phyloP scores from a whole-genome alignment of 2,113 vertebrate genomes.

The Callipepla squamata region DNA sequence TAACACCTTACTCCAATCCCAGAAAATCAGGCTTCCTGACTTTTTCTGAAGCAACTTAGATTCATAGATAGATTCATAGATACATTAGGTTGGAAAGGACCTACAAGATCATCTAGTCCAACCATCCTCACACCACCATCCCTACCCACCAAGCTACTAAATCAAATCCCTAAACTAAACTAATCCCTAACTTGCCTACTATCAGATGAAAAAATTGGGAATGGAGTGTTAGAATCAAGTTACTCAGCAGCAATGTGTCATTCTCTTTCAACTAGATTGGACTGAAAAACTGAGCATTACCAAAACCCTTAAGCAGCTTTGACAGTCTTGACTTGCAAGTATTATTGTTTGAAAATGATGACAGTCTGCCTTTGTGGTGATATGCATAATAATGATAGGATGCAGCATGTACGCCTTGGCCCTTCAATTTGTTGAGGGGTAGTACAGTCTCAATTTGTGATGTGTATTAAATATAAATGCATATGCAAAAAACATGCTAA shows the following conservation, averaged over 20 bases:
- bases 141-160: too few relatives aligned
- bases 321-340: slow-evolving; percentile 20
- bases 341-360: slow-evolving; percentile 44
- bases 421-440: neutral
- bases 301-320: slow-evolving; percentile 17
- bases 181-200: too few relatives aligned
- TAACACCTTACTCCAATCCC: neutral
- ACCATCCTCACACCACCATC: too few relatives aligned
- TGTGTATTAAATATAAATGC: neutral
- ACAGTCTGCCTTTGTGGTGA: slow-evolving; percentile 34
- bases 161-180: too few relatives aligned
- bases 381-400: slow-evolving; percentile 47
- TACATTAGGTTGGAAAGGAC: too few relatives aligned
- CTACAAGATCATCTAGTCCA: too few relatives aligned
- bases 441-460: neutral
- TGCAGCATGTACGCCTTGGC: slow-evolving; percentile 11
- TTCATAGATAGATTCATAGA: too few relatives aligned
- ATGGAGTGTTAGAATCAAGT: neutral
- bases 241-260: neutral
- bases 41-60: neutral
- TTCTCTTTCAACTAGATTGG: neutral
- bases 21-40: neutral
- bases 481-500: neutral
- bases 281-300: neutral
- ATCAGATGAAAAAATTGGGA: slow-evolving; percentile 1